Conservation (phyloP, 2,888 invertebrate species). For the Strigamia maritima region DNA sequence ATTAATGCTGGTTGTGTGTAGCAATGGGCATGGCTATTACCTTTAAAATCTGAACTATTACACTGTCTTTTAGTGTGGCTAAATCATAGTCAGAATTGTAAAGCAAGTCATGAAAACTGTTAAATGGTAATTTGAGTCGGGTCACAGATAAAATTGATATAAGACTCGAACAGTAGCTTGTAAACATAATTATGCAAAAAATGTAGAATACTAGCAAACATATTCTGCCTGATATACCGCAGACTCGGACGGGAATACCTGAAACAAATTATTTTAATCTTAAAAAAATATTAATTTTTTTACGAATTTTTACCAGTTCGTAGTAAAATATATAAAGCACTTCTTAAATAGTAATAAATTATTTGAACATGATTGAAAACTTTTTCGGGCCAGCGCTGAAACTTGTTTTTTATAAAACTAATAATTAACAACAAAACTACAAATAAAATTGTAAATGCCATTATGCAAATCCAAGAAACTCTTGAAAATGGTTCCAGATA, state of each 20-base stretch:
- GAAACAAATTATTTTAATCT: neutral
- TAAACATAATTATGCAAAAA: neutral
- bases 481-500: neutral
- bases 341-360: neutral
- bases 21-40: neutral
- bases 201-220: neutral
- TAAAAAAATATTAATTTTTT: no score
- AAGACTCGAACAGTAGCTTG: neutral
- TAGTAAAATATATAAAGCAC: neutral
- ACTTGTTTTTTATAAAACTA: neutral
- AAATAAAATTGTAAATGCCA: neutral
- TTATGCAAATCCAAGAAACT: neutral
- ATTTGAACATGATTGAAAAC: neutral
- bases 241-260: neutral
- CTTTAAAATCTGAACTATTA: neutral
- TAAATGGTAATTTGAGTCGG: neutral
- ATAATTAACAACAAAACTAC: neutral
- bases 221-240: neutral
- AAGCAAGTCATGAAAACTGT: neutral
- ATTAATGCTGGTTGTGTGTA: neutral
- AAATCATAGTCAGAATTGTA: neutral
- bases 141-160: neutral
- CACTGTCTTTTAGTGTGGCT: neutral
- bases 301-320: neutral
- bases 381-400: neutral